These are phyloP conservation scores for Pseudochirops corinnae DNA, from an alignment of 2,797 vertebrate genomes.

Conservation along the genomic window DNA sequence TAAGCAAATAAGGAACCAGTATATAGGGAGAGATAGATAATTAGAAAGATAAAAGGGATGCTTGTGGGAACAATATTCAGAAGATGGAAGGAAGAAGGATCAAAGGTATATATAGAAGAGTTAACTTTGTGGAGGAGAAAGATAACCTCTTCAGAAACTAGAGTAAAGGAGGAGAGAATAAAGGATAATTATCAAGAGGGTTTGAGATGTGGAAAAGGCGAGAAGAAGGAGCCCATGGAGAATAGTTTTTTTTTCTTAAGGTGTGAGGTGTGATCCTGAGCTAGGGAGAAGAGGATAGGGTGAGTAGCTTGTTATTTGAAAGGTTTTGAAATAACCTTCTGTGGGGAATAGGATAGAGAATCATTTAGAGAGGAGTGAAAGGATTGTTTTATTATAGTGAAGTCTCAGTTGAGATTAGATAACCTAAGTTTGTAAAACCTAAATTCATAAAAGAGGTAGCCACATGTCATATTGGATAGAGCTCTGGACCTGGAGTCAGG, in stretches of 20 bases:
- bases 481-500: neutral
- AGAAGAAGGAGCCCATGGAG: neutral
- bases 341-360: neutral
- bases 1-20: neutral
- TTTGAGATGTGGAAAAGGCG: neutral
- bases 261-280: neutral
- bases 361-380: neutral
- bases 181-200: neutral
- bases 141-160: neutral
- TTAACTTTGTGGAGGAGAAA: neutral
- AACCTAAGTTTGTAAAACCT: neutral
- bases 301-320: neutral
- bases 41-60: neutral
- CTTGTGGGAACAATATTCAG: neutral
- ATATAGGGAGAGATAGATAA: neutral
- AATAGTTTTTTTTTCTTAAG: neutral
- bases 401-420: neutral
- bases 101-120: neutral
- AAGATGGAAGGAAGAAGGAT: neutral
- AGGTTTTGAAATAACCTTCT: neutral
- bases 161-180: neutral
- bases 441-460: neutral
- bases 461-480: neutral
- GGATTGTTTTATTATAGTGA: neutral
- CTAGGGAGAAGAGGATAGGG: neutral